A percentile compares a stretch with the other conserved stretches of the same genome.
phyloP scores from a whole-genome alignment of 2,888 invertebrate genomes.

The Nezara viridula region DNA sequence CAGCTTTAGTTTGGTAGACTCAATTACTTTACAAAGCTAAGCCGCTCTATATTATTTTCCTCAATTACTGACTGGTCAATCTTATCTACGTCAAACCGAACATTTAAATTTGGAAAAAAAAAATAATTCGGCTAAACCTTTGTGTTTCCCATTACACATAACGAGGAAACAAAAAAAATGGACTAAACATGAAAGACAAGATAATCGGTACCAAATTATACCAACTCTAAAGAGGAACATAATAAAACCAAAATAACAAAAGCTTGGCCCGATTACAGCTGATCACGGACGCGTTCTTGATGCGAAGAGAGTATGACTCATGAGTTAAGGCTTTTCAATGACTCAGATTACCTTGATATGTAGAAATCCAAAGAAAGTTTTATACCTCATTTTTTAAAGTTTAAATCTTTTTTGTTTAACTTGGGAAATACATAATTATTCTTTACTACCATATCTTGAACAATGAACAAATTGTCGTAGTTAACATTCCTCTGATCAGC shows the following conservation, averaged over 20 bases:
- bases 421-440: too few relatives aligned
- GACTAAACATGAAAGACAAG: not conserved
- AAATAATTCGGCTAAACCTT: not conserved
- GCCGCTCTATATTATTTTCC: too few relatives aligned
- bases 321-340: slow-evolving; percentile 9
- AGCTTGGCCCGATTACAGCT: not conserved
- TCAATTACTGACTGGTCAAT: too few relatives aligned
- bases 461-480: too few relatives aligned
- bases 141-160: not conserved
- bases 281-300: not conserved
- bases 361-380: not conserved
- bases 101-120: not conserved
- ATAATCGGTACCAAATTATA: not conserved
- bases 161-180: not conserved
- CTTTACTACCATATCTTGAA: too few relatives aligned
- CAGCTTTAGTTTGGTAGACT: too few relatives aligned
- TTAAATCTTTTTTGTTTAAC: too few relatives aligned
- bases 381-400: not conserved
- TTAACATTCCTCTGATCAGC: too few relatives aligned
- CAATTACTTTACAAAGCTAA: too few relatives aligned
- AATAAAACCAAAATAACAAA: not conserved
- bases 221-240: not conserved
- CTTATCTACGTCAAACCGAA: too few relatives aligned
- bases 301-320: not conserved
- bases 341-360: not conserved